phyloP scores from a whole-genome alignment of 2,113 vertebrate species.

The Circaetus gallicus region DNA sequence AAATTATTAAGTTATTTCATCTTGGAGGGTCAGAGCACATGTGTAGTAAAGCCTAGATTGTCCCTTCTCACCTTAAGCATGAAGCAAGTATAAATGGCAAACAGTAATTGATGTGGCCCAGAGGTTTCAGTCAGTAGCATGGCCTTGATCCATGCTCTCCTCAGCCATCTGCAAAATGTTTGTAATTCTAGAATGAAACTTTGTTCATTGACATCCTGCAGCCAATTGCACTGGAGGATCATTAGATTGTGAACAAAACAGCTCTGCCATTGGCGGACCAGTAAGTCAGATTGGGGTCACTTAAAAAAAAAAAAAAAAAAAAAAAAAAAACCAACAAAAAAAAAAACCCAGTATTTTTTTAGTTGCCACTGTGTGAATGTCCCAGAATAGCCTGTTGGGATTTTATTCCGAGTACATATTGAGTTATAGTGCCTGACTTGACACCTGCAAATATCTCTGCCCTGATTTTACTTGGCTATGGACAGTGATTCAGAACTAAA shows the following conservation, averaged over 20 bases:
- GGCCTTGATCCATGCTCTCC: not conserved
- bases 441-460: not conserved
- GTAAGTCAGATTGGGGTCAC: not conserved
- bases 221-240: not conserved
- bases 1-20: constrained; percentile 77
- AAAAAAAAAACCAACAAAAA: no score
- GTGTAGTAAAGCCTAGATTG: not conserved
- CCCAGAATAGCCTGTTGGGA: not conserved
- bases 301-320: not conserved
- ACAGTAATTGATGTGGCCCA: not conserved
- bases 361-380: not conserved
- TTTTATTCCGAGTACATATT: not conserved
- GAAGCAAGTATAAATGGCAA: not conserved
- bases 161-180: not conserved
- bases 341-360: not conserved
- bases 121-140: fast-evolving
- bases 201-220: not conserved
- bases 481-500: not conserved
- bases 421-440: not conserved
- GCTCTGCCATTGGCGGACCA: not conserved
- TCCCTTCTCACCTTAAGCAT: not conserved
- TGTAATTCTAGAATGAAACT: not conserved
- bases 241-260: not conserved
- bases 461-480: not conserved
- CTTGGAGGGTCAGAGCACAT: constrained; percentile 63